phyloP scores from a whole-genome alignment of 2,888 invertebrate genomes.

The Phyllotreta cruciferae region DNA sequence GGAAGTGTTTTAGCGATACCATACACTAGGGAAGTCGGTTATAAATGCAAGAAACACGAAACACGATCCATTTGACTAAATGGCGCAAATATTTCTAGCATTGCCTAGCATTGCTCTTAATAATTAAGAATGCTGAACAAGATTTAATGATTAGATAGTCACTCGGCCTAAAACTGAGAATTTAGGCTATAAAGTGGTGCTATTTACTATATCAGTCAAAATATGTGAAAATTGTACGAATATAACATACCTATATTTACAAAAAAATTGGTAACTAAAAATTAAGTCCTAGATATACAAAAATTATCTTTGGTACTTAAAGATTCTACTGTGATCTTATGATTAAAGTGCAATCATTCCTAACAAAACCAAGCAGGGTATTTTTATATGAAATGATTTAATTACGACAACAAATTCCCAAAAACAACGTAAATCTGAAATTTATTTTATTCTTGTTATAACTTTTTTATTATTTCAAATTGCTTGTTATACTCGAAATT shows the following conservation, averaged over 20 bases:
- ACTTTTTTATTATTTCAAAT: too few relatives aligned
- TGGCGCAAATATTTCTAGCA: too few relatives aligned
- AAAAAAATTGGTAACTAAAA: slow-evolving; percentile 35
- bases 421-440: too few relatives aligned
- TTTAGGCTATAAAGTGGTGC: slow-evolving; percentile 27
- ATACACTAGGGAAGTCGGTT: background rate
- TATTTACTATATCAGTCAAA: slow-evolving; percentile 41
- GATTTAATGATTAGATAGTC: slow-evolving; percentile 45
- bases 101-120: too few relatives aligned
- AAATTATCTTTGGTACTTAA: slow-evolving; percentile 26
- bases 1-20: background rate
- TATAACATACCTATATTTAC: slow-evolving; percentile 25
- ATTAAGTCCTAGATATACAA: slow-evolving; percentile 29
- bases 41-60: background rate
- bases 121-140: slow-evolving; percentile 11
- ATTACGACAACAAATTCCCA: too few relatives aligned
- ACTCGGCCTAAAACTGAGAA: slow-evolving; percentile 39
- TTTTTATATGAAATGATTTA: too few relatives aligned
- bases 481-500: too few relatives aligned
- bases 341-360: background rate
- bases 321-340: slow-evolving; percentile 5
- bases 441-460: too few relatives aligned
- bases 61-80: slow-evolving; percentile 5
- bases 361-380: too few relatives aligned
- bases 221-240: slow-evolving; percentile 25